These are phyloP conservation scores for Diplolepis rosae DNA, from an alignment of 2,888 invertebrate genomes.

Conservation along the genomic window DNA sequence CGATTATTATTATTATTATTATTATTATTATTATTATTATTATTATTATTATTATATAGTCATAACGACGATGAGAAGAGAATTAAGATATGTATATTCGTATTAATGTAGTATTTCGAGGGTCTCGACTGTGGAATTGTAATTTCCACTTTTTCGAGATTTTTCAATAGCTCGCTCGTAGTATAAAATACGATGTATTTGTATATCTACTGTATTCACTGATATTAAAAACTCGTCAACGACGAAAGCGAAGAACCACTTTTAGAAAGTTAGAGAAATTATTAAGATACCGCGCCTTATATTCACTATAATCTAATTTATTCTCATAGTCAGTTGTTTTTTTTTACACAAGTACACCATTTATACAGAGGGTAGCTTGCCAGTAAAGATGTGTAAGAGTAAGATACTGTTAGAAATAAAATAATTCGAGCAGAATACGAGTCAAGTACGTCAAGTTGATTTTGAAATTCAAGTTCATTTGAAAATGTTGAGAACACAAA, in stretches of 20 bases:
- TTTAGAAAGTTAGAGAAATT: constrained; percentile 17
- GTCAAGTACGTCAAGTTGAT: constrained; percentile 13
- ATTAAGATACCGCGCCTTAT: constrained; percentile 24
- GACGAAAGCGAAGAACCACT: constrained; percentile 13
- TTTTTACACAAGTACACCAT: constrained; percentile 46
- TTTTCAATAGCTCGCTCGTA: not conserved
- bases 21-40: constrained; percentile 28
- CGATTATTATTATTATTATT: constrained; percentile 38
- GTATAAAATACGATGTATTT: constrained; percentile 10
- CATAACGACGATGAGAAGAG: constrained; percentile 13
- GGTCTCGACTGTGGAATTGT: not conserved
- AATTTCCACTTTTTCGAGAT: constrained; percentile 8
- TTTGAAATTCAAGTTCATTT: not conserved
- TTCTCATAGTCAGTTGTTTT: constrained; percentile 51
- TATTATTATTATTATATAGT: constrained; percentile 12
- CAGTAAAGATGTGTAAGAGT: constrained; percentile 51
- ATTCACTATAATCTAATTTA: constrained; percentile 57
- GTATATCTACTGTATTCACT: not conserved
- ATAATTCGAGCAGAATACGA: constrained; percentile 13
- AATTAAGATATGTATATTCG: constrained; percentile 16
- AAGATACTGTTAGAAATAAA: constrained; percentile 12
- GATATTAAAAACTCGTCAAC: constrained; percentile 1
- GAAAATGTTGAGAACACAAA: not conserved
- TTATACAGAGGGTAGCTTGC: constrained; percentile 60
- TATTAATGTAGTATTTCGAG: constrained; percentile 17